phyloP scores from a whole-genome alignment of 2,888 invertebrate genomes.

The Mesorhabditis sp. region DNA sequence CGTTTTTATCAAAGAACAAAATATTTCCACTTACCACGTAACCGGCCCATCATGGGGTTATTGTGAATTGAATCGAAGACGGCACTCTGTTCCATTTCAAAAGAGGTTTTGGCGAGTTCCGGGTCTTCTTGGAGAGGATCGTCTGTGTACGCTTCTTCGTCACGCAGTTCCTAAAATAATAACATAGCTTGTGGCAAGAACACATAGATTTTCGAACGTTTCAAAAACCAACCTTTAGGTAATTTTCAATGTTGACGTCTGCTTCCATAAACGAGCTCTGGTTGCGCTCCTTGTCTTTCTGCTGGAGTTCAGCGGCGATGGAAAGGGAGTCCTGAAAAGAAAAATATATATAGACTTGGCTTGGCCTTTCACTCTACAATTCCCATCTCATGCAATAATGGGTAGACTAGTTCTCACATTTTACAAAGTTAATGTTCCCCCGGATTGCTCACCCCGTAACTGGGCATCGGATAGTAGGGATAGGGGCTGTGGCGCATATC shows the following conservation, averaged over 20 bases:
- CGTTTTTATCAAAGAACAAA: no score
- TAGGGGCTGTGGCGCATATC: no score
- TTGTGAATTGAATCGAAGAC: not conserved
- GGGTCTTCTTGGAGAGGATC: not conserved
- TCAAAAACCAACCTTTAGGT: slow-evolving; percentile 12
- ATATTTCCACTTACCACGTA: no score
- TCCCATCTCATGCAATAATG: no score
- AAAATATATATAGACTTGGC: no score
- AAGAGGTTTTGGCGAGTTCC: not conserved
- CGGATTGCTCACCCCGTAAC: not conserved
- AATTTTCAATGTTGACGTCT: slow-evolving; percentile 26
- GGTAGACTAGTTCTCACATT: no score
- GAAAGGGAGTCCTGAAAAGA: slow-evolving; percentile 11
- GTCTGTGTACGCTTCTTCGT: not conserved
- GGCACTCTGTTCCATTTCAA: not conserved
- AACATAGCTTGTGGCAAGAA: not conserved
- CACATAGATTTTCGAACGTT: no score
- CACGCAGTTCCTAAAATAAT: not conserved
- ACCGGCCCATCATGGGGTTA: not conserved
- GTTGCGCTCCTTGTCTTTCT: slow-evolving; percentile 14
- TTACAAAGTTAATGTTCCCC: no score
- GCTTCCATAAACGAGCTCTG: slow-evolving; percentile 29
- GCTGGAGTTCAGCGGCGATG: slow-evolving; percentile 12
- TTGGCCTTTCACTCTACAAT: no score
- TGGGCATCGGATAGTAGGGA: not conserved